Base-by-base conservation (phyloP, 2,888 invertebrate genomes). In the Silvanus unidentatus region DNA sequence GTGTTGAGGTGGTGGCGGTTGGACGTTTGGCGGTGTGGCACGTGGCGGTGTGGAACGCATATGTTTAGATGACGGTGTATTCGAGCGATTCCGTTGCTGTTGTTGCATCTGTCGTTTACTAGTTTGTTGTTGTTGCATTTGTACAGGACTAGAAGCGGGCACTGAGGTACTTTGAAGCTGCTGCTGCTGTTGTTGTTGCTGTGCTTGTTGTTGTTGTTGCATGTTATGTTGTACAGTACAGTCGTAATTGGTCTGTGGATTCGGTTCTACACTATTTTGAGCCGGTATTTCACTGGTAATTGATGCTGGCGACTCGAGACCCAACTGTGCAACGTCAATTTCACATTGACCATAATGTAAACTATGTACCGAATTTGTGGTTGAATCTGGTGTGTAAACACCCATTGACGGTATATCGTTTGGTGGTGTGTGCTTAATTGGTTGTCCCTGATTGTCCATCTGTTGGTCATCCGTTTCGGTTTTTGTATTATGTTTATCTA, bases 241-340 rank as follows among this genome's bases (percentile, higher is more conserved):
- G 46, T 82, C 82, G 54, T 80, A 82, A 42, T 73, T 77, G 0
- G 71, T 68, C 50, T 75, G 74, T 10, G 64, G 64, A 58, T 47
- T 49, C 41, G 52, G 51, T 55, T 84, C 83, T 1, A 81, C 79
- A 1, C 83, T 78, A 62, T 79, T 82, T 56, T 88, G 88, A 6
- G 86, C 84, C 71, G 92, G 79, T 70, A 91, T 78, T 67, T 93
- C 91, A 38, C 86, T 88, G 1, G 89, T 85, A 54, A 93, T 90
- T 32, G 90, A 89, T 0, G 89, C 85, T 0, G 94, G 92, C 0
- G 93, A 92, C 66, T 93, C 93, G 51, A 94, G 73, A 0, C 88
- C 90, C 45, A 92, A 70, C 64, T 89, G 88, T 45, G 83, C 82
- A 1, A 90, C 89, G 66, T 90, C 92, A 48, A 92, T 70, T 57